Conservation (phyloP, 1,140 invertebrate species). For the Coboldia fuscipes region DNA sequence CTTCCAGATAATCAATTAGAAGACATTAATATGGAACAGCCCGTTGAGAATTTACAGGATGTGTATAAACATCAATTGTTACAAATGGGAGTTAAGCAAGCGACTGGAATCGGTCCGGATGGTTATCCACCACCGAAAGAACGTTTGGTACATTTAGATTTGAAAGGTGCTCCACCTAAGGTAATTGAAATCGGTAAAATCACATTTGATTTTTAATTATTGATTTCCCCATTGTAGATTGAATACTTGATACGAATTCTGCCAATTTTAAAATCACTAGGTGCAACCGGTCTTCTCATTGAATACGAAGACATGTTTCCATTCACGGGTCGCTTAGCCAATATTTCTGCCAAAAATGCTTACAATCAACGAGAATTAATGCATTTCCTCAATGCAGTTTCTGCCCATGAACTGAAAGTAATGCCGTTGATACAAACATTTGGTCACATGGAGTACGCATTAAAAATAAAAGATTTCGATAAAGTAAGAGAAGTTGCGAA, state of each 20-base stretch:
- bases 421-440: conserved; percentile 92
- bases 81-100: conserved; percentile 13
- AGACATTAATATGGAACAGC: too few species aligned
- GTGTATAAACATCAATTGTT: too few species aligned
- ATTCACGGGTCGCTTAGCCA: conserved; percentile 42
- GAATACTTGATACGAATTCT: conserved; percentile 41
- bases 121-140: conserved; percentile 19
- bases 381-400: conserved; percentile 35
- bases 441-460: conserved; percentile 78
- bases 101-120: conserved; percentile 16
- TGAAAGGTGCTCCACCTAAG: conserved; percentile 75
- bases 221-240: background rate
- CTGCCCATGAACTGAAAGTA: conserved; percentile 44
- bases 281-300: conserved; percentile 69
- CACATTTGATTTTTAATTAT: background rate
- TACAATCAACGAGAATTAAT: conserved; percentile 50
- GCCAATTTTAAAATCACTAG: conserved; percentile 47
- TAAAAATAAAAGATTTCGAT: conserved; percentile 60
- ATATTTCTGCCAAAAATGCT: conserved; percentile 49
- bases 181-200: conserved; percentile 24
- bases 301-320: conserved; percentile 99
- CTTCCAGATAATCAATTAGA: too few species aligned
- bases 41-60: too few species aligned
- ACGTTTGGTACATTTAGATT: conserved; percentile 61
- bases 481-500: conserved; percentile 53